Percentiles rank a stretch among this genome's conserved stretches.
phyloP scores from a whole-genome alignment of 2,113 vertebrate genomes.

The Ceuthmochares aereus region DNA sequence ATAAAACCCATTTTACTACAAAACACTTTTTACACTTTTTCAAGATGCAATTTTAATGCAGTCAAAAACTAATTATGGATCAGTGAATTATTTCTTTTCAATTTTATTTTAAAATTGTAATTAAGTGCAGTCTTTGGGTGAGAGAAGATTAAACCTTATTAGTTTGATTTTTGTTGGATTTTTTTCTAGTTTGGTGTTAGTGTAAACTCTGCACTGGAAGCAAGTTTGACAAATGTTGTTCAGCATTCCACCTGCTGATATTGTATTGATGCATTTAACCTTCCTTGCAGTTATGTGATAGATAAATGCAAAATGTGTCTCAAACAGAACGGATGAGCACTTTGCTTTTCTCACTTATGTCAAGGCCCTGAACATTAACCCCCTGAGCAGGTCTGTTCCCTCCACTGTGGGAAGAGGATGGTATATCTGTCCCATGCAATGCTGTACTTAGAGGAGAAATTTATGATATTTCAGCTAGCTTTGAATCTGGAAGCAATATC shows the following conservation, averaged over 20 bases:
- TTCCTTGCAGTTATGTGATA: not conserved
- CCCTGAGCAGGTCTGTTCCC: not conserved
- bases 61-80: not conserved
- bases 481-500: not conserved
- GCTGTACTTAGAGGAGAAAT: not conserved
- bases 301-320: not conserved
- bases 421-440: not conserved
- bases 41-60: not conserved
- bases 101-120: not conserved
- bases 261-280: not conserved
- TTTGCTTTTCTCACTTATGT: not conserved
- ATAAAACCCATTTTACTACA: not conserved
- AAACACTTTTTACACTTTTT: not conserved
- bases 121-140: not conserved
- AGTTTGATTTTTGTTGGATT: not conserved
- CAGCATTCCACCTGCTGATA: rapidly evolving
- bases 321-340: not conserved
- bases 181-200: not conserved
- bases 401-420: not conserved
- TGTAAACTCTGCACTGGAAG: not conserved
- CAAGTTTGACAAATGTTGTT: not conserved
- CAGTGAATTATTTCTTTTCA: not conserved
- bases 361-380: rapidly evolving
- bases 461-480: not conserved
- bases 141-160: not conserved